Evolutionary conservation across 2,797 vertebrate species (phyloP), one percentile per base, ranked within the genome.

Genomic region (Enteromius unitaeniatus): DNA sequence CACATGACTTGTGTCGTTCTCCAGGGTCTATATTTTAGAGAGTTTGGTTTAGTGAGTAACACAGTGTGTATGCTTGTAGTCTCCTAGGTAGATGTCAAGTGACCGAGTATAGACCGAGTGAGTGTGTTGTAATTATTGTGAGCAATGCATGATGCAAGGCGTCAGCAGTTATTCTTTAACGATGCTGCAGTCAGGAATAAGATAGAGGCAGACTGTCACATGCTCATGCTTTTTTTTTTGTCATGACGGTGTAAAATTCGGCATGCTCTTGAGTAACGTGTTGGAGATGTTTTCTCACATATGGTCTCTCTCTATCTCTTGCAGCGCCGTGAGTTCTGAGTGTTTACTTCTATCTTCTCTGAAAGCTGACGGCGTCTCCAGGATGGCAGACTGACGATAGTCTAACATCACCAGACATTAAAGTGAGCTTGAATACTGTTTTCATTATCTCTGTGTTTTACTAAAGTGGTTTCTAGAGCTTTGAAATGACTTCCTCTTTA

Each of bases 51-150:
- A 31, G 23, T 34, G 0, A 34, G 1, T 74, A 21, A 53, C 49
- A 31, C 8, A 13, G 45, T 14, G 49, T 8, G 49, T 37, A 53
- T 74, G 74, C 60, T 14, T 76, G 53, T 15, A 40, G 21, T 60
- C 53, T 60, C 4, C 34, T 60, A 60, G 55, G 37, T 47, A 78
- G 45, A 64, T 28, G 72, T 77, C 82, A 79, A 51, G 85, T 86
- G 85, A 82, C 65, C 1, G 1, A 51, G 65, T 10, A 72, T 34
- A 62, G 55, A 53, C 34, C 65, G 68, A 76, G 69, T 70, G 51
- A 74, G 58, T 9, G 4, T 68, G 7, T 65, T 65, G 75, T 40
- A 55, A 68, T 21, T 14, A 7, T 1, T 34, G 37, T 53, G 74
- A 79, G 75, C 5, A n/a, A 58, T 42, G 42, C 23, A 40, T 49